Evolutionary conservation across 2,797 vertebrate species (phyloP).

Genomic region (Remorina albescens): DNA sequence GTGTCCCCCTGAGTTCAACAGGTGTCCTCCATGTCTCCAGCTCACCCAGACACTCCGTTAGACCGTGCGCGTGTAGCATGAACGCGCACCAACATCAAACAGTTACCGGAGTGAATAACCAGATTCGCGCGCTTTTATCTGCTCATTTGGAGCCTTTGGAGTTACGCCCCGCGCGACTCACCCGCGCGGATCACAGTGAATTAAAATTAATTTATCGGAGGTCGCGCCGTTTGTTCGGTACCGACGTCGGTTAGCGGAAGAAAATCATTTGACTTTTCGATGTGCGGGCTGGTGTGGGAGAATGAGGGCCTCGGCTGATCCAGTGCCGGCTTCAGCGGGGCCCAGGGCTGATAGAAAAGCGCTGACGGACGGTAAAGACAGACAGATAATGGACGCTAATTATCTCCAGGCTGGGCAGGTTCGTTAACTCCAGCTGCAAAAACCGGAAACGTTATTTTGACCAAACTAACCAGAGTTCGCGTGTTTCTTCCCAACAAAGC

Average conservation of each 20-base stretch:
- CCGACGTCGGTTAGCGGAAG: not conserved
- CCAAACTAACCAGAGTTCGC: not conserved
- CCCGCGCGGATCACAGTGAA: conserved; percentile 14
- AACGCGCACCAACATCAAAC: conserved; percentile 29
- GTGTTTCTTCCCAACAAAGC: rapidly evolving
- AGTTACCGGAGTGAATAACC: not conserved
- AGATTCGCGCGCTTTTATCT: conserved; percentile 20
- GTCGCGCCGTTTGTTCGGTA: rapidly evolving
- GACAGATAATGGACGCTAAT: not conserved
- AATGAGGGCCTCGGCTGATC: conserved; percentile 33
- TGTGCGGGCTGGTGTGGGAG: not conserved
- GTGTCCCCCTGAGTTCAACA: no score
- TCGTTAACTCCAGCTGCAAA: not conserved
- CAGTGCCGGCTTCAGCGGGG: not conserved
- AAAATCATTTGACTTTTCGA: conserved; percentile 68
- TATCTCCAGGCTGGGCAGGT: rapidly evolving
- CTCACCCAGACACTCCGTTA: not conserved
- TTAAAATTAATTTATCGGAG: conserved; percentile 37
- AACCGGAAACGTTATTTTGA: not conserved
- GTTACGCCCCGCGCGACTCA: not conserved
- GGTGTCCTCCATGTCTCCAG: no score
- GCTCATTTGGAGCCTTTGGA: not conserved
- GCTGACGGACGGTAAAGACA: rapidly evolving
- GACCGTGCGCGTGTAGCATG: conserved; percentile 30
- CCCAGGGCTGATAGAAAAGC: rapidly evolving